These are phyloP conservation scores for Mesoclemmys tuberculata DNA, from an alignment of 2,113 vertebrate genomes.

Conservation along the genomic window DNA sequence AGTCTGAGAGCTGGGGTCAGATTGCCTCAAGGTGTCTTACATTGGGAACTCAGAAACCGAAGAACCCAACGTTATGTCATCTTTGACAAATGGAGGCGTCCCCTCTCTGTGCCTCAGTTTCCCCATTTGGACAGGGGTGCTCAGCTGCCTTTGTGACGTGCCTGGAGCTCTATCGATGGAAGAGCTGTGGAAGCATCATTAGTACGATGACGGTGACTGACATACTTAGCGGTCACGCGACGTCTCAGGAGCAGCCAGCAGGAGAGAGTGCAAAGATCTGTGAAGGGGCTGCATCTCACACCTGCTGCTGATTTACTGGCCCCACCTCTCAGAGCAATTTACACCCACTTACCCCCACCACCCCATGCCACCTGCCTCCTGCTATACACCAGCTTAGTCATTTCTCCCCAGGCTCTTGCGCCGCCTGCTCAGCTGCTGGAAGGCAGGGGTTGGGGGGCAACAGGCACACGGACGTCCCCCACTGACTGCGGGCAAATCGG, in stretches of 20 bases:
- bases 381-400: no score
- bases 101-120: background rate
- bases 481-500: no score
- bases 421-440: background rate
- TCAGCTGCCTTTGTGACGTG: background rate
- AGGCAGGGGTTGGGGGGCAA: background rate
- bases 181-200: accelerated
- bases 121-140: background rate
- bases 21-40: background rate
- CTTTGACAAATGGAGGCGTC: accelerated
- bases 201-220: background rate
- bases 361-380: background rate
- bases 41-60: background rate
- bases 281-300: background rate
- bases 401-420: no score
- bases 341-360: background rate
- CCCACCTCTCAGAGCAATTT: background rate
- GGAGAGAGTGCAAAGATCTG: accelerated
- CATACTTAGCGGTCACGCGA: background rate
- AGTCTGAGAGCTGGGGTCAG: background rate
- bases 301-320: background rate
- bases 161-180: background rate
- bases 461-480: no score
- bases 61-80: background rate
- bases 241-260: accelerated